These are phyloP conservation scores for Trisateles emortualis DNA, from an alignment of 2,888 invertebrate species.

Conservation along the genomic window DNA sequence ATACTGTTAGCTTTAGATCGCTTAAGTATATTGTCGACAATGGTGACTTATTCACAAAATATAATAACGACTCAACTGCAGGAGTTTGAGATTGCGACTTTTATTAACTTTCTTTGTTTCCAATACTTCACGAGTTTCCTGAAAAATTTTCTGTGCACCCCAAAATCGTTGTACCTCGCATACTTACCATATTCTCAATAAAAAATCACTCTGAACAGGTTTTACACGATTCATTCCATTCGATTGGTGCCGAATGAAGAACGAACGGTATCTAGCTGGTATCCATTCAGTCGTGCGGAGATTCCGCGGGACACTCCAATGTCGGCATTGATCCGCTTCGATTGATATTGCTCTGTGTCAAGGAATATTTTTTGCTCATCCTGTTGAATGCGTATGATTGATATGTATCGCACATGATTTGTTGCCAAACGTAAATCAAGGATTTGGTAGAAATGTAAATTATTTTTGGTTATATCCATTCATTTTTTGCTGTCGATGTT, in stretches of 20 bases:
- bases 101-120: slow-evolving; percentile 28
- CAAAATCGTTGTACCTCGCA: slow-evolving; percentile 30
- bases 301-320: slow-evolving; percentile 44
- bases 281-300: slow-evolving; percentile 43
- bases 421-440: slow-evolving; percentile 29
- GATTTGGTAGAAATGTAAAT: slow-evolving; percentile 13
- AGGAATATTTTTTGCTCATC: slow-evolving; percentile 41
- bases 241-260: slow-evolving; percentile 55
- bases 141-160: slow-evolving; percentile 28
- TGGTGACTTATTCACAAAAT: background rate
- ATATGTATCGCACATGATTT: slow-evolving; percentile 45
- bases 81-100: background rate
- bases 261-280: slow-evolving; percentile 45
- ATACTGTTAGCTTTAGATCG: no score
- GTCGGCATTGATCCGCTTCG: slow-evolving; percentile 50
- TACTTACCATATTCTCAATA: slow-evolving; percentile 47
- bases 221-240: slow-evolving; percentile 57
- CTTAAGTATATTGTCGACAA: background rate
- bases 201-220: slow-evolving; percentile 53
- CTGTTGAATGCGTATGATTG: slow-evolving; percentile 46
- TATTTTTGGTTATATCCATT: slow-evolving; percentile 19
- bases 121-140: slow-evolving; percentile 23
- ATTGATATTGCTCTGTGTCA: slow-evolving; percentile 55
- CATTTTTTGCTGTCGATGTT: background rate
- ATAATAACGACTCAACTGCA: background rate